Base-by-base conservation (phyloP, 2,113 vertebrate genomes). In the Platichthys flesus region DNA sequence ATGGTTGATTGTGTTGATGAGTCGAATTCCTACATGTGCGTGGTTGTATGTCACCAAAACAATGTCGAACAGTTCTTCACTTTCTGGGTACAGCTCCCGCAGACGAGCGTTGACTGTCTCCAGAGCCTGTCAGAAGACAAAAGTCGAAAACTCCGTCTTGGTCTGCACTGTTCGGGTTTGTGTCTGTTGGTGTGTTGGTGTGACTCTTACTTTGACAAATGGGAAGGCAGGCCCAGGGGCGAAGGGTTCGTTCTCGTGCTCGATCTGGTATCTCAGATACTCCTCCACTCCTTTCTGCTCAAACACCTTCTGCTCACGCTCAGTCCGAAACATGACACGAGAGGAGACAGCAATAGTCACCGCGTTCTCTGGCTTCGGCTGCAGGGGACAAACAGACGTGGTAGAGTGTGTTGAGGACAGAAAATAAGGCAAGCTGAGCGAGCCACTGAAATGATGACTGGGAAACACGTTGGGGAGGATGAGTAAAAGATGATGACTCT, bases 1-100 rank as follows among this genome's bases (percentile, higher is more conserved):
- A 83, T 99, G 95, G 87, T 99, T 99, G 95, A 99, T 99, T 91
- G 96, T 99, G 95, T 99, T 99, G 94, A 99, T 99, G 72, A 99
- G 88, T 6, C 98, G 95, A 62, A 99, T 94, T 6, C 98, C 98
- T 0, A 99, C 97, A 51, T 99, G 97, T 0, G 98, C 98, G 0
- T 99, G 98, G 93, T 99, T 97, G 93, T 99, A 99, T 75, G 98
- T 99, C 91, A 99, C 95, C 26, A 99, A 93, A 62, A 99, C 96
- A 0, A 99, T 96, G 84, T 99, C 98, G 0, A 99, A 99, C 76
- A 99, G 86, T 40, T 99, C 97, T 71, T 99, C 98, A 0, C 97
- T 97, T 5, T 97, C 94, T 0, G 98, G 98, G 85, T 98, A 99
- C 51, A 99, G 94, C 71, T 96, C 91, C 0, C 98, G 93, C 40